Percentiles rank a stretch among this genome's conserved stretches.
Conservation (phyloP, 2,797 vertebrate genomes). For the Mormyrus proboscirostris region DNA sequence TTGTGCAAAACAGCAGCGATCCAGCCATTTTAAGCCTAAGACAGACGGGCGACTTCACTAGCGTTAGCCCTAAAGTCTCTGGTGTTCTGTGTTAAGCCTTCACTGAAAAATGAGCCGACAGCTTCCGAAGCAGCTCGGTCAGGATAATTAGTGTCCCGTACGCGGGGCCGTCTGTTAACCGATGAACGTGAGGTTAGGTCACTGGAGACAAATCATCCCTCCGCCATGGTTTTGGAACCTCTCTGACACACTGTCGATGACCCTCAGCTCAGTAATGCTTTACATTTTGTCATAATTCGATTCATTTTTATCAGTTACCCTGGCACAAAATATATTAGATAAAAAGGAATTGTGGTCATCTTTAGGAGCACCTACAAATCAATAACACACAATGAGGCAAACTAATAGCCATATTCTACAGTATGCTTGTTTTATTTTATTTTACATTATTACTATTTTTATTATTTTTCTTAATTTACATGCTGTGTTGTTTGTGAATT, state of each 20-base stretch:
- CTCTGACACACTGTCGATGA: not conserved
- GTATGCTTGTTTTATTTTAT: not conserved
- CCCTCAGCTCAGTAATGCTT: not conserved
- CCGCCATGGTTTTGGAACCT: not conserved
- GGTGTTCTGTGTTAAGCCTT: not conserved
- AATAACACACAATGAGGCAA: not conserved
- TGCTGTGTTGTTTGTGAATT: not conserved
- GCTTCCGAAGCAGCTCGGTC: slow-evolving; percentile 29
- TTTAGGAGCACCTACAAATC: not conserved
- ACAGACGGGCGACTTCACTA: not conserved
- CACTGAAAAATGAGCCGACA: slow-evolving; percentile 29
- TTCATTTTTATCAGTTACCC: not conserved
- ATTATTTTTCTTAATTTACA: not conserved
- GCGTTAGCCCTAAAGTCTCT: not conserved
- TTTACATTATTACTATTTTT: not conserved
- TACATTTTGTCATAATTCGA: not conserved
- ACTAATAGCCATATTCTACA: not conserved
- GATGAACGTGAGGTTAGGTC: slow-evolving; percentile 27
- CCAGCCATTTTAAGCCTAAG: not conserved
- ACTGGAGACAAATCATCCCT: slow-evolving; percentile 6
- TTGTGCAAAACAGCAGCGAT: not conserved
- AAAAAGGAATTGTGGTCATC: not conserved
- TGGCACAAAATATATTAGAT: not conserved
- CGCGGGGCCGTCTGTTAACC: slow-evolving; percentile 36
- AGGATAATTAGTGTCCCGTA: slow-evolving; percentile 42